Percentiles rank a stretch among this genome's conserved stretches.
phyloP scores from a whole-genome alignment of 53 echinoderm and acorn worm genomes.

The Astropecten irregularis region DNA sequence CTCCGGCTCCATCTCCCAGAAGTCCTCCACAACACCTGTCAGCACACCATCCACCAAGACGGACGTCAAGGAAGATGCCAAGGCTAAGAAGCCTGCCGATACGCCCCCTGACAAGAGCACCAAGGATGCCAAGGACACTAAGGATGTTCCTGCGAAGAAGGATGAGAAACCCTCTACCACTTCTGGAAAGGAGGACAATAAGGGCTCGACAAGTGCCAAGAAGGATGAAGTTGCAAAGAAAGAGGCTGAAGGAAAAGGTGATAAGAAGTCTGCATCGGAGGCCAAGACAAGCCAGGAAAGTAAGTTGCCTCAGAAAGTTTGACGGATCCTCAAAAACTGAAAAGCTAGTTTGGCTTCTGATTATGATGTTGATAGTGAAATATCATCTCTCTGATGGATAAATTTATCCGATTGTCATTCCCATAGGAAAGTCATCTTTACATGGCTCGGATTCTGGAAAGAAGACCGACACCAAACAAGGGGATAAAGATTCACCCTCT shows the following conservation, averaged over 20 bases:
- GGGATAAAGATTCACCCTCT: slow-evolving; percentile 52
- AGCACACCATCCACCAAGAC: slow-evolving; percentile 3
- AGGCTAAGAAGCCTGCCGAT: background rate
- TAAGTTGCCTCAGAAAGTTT: no score
- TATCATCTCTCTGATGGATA: no score
- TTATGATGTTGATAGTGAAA: no score
- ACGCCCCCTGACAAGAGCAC: background rate
- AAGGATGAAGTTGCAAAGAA: background rate
- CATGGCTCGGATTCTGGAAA: background rate
- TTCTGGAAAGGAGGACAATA: background rate
- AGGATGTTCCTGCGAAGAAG: slow-evolving; percentile 17
- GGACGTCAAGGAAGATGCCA: background rate
- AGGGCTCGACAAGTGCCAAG: no score
- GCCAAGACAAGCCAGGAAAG: background rate
- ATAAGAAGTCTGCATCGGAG: background rate
- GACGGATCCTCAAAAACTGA: no score
- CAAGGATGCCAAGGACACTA: background rate
- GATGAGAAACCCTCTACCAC: slow-evolving; percentile 10
- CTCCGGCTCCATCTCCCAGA: background rate
- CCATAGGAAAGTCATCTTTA: no score
- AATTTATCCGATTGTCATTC: no score
- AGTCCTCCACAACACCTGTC: slow-evolving; percentile 3
- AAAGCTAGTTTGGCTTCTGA: no score
- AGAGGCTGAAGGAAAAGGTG: slow-evolving; percentile 20
- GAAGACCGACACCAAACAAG: slow-evolving; percentile 20